These are phyloP conservation scores for Proales similis DNA, from an alignment of 1,140 invertebrate genomes.

Conservation along the genomic window DNA sequence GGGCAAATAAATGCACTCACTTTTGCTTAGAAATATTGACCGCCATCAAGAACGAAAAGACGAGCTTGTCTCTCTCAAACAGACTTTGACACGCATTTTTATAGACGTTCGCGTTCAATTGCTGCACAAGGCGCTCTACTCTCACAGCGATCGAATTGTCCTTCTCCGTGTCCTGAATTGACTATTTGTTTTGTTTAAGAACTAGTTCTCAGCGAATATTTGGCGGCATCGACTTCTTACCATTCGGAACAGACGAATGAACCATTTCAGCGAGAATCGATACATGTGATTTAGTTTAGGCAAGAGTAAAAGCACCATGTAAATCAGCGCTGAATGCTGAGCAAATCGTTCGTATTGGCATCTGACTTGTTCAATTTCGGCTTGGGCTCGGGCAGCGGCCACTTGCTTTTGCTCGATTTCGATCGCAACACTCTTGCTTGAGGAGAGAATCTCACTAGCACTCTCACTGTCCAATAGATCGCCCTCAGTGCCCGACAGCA, in stretches of 20 bases:
- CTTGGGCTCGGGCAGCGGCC: slow-evolving; percentile 72
- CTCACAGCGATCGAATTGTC: slow-evolving; percentile 44
- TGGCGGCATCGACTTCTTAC: not conserved
- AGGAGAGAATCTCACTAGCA: slow-evolving; percentile 81
- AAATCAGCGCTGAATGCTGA: slow-evolving; percentile 1
- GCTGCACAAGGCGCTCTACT: slow-evolving; percentile 48
- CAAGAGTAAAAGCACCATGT: slow-evolving; percentile 5
- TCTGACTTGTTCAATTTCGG: slow-evolving; percentile 59
- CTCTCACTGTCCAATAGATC: slow-evolving; percentile 94
- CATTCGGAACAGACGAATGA: slow-evolving; percentile 47
- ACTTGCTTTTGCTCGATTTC: slow-evolving; percentile 61
- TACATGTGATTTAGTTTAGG: slow-evolving; percentile 63
- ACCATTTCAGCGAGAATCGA: slow-evolving; percentile 90
- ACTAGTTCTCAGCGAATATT: not conserved
- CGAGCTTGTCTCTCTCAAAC: slow-evolving; percentile 54
- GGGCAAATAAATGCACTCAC: not conserved
- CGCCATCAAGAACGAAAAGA: slow-evolving; percentile 53
- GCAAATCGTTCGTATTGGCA: slow-evolving; percentile 44
- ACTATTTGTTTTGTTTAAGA: slow-evolving; percentile 40
- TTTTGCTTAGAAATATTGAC: slow-evolving; percentile 45
- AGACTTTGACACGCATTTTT: slow-evolving; percentile 52
- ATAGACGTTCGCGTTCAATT: slow-evolving; percentile 53
- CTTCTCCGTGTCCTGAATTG: slow-evolving; percentile 47
- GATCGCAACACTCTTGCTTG: slow-evolving; percentile 67
- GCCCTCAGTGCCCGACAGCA: slow-evolving; percentile 67